phyloP scores from a whole-genome alignment of 2,888 invertebrate genomes.

The Xylocampa areola region DNA sequence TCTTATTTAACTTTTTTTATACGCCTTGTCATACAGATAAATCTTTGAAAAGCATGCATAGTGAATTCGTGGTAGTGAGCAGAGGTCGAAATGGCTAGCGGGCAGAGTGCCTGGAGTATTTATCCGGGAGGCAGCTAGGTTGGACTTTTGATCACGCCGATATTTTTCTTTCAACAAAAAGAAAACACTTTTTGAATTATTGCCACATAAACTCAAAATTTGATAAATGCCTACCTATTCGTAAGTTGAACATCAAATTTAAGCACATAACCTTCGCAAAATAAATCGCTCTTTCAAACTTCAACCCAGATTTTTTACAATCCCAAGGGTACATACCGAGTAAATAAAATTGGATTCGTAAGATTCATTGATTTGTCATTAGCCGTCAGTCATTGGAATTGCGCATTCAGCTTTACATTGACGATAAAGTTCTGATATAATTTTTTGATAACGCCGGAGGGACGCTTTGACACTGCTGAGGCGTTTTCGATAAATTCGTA shows the following conservation, averaged over 20 bases:
- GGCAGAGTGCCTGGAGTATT: too few relatives aligned
- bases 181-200: too few relatives aligned
- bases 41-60: too few relatives aligned
- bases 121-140: too few relatives aligned
- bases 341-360: slow-evolving; percentile 43
- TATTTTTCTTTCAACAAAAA: too few relatives aligned
- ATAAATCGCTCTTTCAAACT: slow-evolving; percentile 46
- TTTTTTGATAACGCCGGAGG: slow-evolving; percentile 79
- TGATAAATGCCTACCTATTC: slow-evolving; percentile 15
- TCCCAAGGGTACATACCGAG: slow-evolving; percentile 37
- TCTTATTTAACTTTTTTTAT: too few relatives aligned
- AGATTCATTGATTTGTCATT: slow-evolving; percentile 61
- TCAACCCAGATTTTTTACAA: slow-evolving; percentile 35
- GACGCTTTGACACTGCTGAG: slow-evolving; percentile 78
- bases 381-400: slow-evolving; percentile 56
- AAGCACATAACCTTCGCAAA: slow-evolving; percentile 25
- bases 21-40: too few relatives aligned
- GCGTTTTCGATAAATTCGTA: slow-evolving; percentile 80
- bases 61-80: too few relatives aligned
- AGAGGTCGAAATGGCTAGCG: too few relatives aligned
- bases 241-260: slow-evolving; percentile 5
- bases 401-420: slow-evolving; percentile 67
- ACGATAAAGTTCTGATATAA: slow-evolving; percentile 85
- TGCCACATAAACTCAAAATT: too few relatives aligned
- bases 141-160: too few relatives aligned